Evolutionary conservation across 2,888 invertebrate species (phyloP).

Genomic region (Timema cristinae): DNA sequence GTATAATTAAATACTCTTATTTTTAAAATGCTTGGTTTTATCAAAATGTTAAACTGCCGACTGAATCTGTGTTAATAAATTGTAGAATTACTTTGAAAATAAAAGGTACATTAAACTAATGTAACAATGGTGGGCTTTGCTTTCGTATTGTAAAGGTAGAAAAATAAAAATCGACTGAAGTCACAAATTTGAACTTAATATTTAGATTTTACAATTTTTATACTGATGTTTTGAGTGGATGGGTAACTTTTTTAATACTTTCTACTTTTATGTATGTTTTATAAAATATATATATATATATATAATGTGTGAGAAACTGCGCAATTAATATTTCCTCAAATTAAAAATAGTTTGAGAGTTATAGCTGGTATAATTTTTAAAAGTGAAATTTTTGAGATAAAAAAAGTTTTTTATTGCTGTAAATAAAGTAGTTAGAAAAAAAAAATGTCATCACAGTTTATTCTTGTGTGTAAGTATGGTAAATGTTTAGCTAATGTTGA

Average conservation of each 20-base stretch:
- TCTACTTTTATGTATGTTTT: not conserved
- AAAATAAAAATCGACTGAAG: too few relatives aligned
- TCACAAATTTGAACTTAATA: too few relatives aligned
- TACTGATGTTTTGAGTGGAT: not conserved
- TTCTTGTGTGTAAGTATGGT: not conserved
- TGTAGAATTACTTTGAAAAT: too few relatives aligned
- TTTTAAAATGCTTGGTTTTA: too few relatives aligned
- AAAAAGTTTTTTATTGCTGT: not conserved
- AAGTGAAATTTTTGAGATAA: not conserved
- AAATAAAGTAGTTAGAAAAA: not conserved
- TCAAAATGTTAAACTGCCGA: too few relatives aligned
- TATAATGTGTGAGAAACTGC: not conserved
- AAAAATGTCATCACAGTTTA: not conserved
- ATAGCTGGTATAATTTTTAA: not conserved
- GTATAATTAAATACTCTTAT: too few relatives aligned
- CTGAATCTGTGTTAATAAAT: too few relatives aligned
- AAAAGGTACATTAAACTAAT: too few relatives aligned
- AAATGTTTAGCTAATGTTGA: too few relatives aligned
- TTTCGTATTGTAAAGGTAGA: too few relatives aligned
- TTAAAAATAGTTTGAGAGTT: not conserved
- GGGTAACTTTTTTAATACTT: not conserved
- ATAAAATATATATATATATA: not conserved
- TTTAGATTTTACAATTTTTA: not conserved
- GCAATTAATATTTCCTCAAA: too few relatives aligned
- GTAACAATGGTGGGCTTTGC: too few relatives aligned